Evolutionary conservation across 1,140 invertebrate genomes (phyloP).

Genomic region (Aphidius ervi): DNA sequence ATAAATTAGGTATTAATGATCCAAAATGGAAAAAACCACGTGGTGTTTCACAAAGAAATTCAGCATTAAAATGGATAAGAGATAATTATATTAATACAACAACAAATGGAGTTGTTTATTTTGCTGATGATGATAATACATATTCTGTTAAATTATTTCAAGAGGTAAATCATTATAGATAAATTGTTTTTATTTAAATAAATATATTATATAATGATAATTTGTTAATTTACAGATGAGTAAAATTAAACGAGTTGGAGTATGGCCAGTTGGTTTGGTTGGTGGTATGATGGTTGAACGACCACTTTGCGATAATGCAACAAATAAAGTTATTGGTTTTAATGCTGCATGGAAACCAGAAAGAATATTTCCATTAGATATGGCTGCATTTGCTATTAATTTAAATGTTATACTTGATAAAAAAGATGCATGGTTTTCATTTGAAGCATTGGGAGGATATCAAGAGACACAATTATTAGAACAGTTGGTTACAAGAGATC

Average conservation of each 20-base stretch:
- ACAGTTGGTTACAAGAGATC: slow-evolving; percentile 70
- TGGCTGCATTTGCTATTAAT: slow-evolving; percentile 97
- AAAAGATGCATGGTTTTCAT: slow-evolving; percentile 77
- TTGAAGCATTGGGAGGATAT: slow-evolving; percentile 78
- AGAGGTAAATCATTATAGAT: slow-evolving; percentile 60
- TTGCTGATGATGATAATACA: slow-evolving; percentile 98
- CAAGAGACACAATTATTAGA: slow-evolving; percentile 89
- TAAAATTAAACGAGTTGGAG: slow-evolving; percentile 80
- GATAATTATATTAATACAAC: slow-evolving; percentile 55
- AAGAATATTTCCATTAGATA: slow-evolving; percentile 92
- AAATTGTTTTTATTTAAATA: background rate
- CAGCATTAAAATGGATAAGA: slow-evolving; percentile 82
- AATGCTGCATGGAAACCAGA: slow-evolving; percentile 83
- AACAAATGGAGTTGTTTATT: slow-evolving; percentile 80
- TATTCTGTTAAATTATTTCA: slow-evolving; percentile 87
- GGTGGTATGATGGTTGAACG: slow-evolving; percentile 84
- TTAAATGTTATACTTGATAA: slow-evolving; percentile 72
- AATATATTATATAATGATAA: background rate
- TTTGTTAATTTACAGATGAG: slow-evolving; percentile 60
- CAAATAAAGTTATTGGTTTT: slow-evolving; percentile 76
- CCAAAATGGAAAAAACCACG: slow-evolving; percentile 87
- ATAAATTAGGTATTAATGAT: slow-evolving; percentile 66
- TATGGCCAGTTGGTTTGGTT: slow-evolving; percentile 96
- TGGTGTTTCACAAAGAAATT: slow-evolving; percentile 92
- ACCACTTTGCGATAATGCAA: slow-evolving; percentile 65